Evolutionary conservation across 1,140 invertebrate genomes (phyloP), one percentile per base, ranked within the genome.

Genomic region (Notospermus geniculatus): DNA sequence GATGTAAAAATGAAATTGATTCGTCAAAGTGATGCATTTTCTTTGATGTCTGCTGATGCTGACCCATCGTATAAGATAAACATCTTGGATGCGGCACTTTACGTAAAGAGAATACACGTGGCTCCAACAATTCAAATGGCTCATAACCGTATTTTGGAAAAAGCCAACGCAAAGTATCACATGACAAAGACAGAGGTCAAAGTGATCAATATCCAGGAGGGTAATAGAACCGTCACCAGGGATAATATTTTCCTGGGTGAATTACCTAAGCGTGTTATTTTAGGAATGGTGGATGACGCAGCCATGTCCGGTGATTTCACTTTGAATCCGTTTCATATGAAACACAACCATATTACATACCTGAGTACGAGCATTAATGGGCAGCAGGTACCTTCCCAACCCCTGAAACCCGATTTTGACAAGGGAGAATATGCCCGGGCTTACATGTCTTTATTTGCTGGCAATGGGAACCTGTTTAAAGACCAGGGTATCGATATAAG

Each of bases 191-290:
- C 46, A 7, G 25, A 27, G 4, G 25, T 50, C n/a, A 23, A 23
- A 23, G 19, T 27, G n/a, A 27, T 50, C 4, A 50, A 50, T 50
- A 50, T 50, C 4, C 46, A 19, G 25, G 19, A 4, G 4, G 46
- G 46, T 23, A 27, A 23, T 23, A 19, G 46, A 9, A 50, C 19
- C 4, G 46, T 50, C 4, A 50, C 25, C 4, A 50, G n/a, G 25
- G 46, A 50, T 50, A 50, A 50, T 50, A 9, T 50, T 19, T 23
- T 50, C n/a, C 9, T 50, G n/a, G 46, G 46, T 4, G 25, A 50
- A 23, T n/a, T 50, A 50, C 46, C 46, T 9, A 50, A 27, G 46
- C n/a, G 25, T 5, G 25, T 50, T 7, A 50, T 50, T 7, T 23
- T 50, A 19, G 46, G 46, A 7, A 23, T 50, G 19, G n/a, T 19